A percentile compares a stretch with the other conserved stretches of the same genome.
These are phyloP conservation scores for Drosophila glabriapex DNA, from an alignment of 2,888 invertebrate species.

Conservation along the genomic window DNA sequence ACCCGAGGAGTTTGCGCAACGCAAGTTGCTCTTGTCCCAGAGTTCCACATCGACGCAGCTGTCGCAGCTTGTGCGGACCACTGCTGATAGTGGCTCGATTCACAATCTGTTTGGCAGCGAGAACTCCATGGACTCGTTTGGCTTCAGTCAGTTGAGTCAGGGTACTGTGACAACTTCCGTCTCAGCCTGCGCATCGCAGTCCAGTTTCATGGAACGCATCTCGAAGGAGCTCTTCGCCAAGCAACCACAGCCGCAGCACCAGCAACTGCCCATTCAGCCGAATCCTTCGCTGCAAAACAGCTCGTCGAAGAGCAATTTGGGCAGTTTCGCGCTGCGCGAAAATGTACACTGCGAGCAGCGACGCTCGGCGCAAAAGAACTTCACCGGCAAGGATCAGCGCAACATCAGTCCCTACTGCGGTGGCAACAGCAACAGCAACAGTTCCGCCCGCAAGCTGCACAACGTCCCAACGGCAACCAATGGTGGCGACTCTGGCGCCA, in stretches of 20 bases:
- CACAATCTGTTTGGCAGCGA: constrained; percentile 76
- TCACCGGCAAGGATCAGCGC: constrained; percentile 84
- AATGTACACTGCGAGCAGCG: constrained; percentile 83
- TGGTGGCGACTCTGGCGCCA: constrained; percentile 78
- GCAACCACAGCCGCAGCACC: background rate
- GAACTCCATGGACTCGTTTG: constrained; percentile 80
- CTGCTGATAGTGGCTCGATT: constrained; percentile 52
- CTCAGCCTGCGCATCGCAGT: constrained; percentile 57
- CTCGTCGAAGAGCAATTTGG: constrained; percentile 84
- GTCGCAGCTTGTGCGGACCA: constrained; percentile 30
- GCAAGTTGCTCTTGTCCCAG: constrained; percentile 67
- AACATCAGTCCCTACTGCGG: constrained; percentile 83
- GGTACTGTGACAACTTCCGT: constrained; percentile 41
- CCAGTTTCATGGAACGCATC: constrained; percentile 66
- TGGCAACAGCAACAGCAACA: constrained; percentile 49
- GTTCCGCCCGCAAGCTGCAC: constrained; percentile 62
- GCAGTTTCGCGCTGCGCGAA: constrained; percentile 82
- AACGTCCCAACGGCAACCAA: constrained; percentile 1
- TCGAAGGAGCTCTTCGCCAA: constrained; percentile 64
- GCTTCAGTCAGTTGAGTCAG: constrained; percentile 73
- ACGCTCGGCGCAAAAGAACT: constrained; percentile 84
- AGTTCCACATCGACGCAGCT: constrained; percentile 33
- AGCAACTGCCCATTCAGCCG: constrained; percentile 66
- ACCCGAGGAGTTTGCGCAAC: constrained; percentile 83
- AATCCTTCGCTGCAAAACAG: constrained; percentile 81